Conservation (phyloP, 1,140 invertebrate genomes). For the Hycleus cichorii region DNA sequence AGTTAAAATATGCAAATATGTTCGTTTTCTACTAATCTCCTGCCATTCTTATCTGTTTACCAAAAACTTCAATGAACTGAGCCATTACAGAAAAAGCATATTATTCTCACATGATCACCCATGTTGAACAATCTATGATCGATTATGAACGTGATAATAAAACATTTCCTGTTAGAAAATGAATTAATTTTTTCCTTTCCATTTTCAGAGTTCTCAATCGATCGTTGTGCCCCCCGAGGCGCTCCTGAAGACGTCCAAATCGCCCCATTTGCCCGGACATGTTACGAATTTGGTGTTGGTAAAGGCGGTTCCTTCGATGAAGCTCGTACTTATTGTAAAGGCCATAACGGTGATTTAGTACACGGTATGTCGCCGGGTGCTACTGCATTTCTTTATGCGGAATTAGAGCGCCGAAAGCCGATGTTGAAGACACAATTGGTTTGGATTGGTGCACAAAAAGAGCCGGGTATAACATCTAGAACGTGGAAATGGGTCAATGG, state of each 20-base stretch:
- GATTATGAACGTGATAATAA: no score
- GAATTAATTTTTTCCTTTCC: slow-evolving; percentile 4
- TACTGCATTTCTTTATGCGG: slow-evolving; percentile 66
- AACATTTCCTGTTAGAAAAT: no score
- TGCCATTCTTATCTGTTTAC: no score
- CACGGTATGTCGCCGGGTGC: slow-evolving; percentile 64
- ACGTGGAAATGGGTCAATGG: slow-evolving; percentile 89
- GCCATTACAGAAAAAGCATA: no score
- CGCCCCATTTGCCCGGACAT: slow-evolving; percentile 74
- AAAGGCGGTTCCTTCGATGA: slow-evolving; percentile 74
- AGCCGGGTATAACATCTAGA: slow-evolving; percentile 69
- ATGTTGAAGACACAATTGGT: slow-evolving; percentile 76
- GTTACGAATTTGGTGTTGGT: slow-evolving; percentile 79
- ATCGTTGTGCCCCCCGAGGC: slow-evolving; percentile 62
- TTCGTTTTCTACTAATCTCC: no score
- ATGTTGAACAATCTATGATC: no score
- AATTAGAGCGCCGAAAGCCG: slow-evolving; percentile 70
- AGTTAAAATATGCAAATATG: no score
- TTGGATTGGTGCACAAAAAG: slow-evolving; percentile 86
- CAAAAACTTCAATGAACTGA: no score
- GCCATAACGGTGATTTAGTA: slow-evolving; percentile 72
- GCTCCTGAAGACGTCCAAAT: slow-evolving; percentile 66
- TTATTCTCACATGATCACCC: no score
- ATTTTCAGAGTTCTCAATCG: slow-evolving; percentile 68
- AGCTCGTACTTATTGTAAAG: slow-evolving; percentile 65